phyloP scores from a whole-genome alignment of 2,113 vertebrate species.

The Garra rufa region DNA sequence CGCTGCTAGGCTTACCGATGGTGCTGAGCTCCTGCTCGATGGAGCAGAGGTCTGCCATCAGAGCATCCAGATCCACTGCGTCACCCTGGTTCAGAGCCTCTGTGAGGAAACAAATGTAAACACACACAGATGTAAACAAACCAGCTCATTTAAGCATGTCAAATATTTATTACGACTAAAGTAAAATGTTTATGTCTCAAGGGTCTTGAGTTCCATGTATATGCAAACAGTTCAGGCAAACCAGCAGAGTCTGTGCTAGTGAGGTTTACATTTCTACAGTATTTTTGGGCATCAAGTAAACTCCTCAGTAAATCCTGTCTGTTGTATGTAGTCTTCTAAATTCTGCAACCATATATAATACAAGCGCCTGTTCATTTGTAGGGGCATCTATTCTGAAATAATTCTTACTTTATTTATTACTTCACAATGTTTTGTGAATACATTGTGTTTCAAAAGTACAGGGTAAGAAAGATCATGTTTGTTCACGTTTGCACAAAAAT shows the following conservation, averaged over 20 bases:
- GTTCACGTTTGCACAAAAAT: no score
- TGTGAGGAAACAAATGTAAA: slow-evolving; percentile 72
- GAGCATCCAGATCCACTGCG: slow-evolving; percentile 92
- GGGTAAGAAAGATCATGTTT: not conserved
- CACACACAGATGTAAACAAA: slow-evolving; percentile 21
- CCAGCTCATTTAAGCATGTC: not conserved
- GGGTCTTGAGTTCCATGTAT: not conserved
- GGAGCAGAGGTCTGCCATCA: slow-evolving; percentile 97
- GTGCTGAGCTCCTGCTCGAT: slow-evolving; percentile 97
- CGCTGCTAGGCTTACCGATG: slow-evolving; percentile 82
- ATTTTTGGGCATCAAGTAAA: not conserved
- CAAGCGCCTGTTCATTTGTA: no score
- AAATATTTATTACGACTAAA: slow-evolving; percentile 6
- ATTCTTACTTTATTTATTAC: no score
- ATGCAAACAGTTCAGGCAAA: not conserved
- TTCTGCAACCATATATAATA: not conserved
- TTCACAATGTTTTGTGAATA: not conserved
- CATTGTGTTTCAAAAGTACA: not conserved
- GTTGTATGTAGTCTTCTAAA: not conserved
- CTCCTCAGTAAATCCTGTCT: not conserved
- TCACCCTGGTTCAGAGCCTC: slow-evolving; percentile 97
- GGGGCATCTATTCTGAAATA: not conserved
- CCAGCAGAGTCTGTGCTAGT: not conserved
- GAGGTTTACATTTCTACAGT: not conserved
- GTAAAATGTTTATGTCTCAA: not conserved